These are phyloP conservation scores for Microcebus lehilahytsara DNA, from an alignment of 2,113 vertebrate genomes.

Conservation along the genomic window DNA sequence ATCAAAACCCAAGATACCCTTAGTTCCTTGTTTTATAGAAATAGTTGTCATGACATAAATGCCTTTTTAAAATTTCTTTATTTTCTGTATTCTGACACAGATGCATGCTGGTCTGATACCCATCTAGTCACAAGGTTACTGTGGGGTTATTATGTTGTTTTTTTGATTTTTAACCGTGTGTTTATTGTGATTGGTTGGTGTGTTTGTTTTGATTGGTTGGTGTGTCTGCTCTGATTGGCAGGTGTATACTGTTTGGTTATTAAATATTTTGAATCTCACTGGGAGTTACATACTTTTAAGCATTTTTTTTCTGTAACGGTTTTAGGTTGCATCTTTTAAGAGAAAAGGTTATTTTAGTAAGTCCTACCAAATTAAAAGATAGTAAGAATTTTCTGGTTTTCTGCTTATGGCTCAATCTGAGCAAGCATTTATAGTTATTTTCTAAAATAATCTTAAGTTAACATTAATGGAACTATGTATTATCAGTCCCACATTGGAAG, in stretches of 20 bases:
- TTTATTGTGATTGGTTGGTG: not conserved
- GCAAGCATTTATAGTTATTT: constrained; percentile 60
- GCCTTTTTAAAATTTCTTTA: constrained; percentile 34
- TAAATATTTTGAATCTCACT: constrained; percentile 45
- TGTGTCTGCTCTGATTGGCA: not conserved
- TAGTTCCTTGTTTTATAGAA: constrained; percentile 13
- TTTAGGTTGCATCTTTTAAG: constrained; percentile 41
- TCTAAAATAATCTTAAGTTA: constrained; percentile 62
- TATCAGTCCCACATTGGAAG: constrained; percentile 39
- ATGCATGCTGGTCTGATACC: not conserved
- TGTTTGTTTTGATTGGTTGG: not conserved
- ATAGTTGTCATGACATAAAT: not conserved
- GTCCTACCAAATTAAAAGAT: constrained; percentile 54
- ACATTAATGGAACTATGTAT: constrained; percentile 46
- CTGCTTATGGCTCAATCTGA: constrained; percentile 47
- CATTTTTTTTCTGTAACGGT: not conserved
- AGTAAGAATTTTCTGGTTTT: constrained; percentile 40
- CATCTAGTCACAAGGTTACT: not conserved
- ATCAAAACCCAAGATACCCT: not conserved
- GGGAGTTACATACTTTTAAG: not conserved
- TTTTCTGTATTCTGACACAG: not conserved
- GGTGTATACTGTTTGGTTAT: not conserved
- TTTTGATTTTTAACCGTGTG: not conserved
- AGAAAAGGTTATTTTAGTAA: constrained; percentile 50
- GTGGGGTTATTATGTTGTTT: not conserved